These are phyloP conservation scores for Aphelenchoides bicaudatus DNA, from an alignment of 2,888 invertebrate species.

Conservation along the genomic window DNA sequence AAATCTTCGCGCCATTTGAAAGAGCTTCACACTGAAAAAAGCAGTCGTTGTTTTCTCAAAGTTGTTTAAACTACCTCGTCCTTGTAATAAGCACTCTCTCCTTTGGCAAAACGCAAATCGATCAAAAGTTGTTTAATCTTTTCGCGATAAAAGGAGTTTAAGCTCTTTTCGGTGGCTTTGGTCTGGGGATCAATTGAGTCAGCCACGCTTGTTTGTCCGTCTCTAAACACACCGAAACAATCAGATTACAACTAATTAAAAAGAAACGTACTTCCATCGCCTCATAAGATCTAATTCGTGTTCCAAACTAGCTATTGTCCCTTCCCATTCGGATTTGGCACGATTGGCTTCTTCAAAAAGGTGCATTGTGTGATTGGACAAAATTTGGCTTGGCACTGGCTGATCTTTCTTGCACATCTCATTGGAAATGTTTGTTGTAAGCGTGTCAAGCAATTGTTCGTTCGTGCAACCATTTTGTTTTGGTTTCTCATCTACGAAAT, in stretches of 20 bases:
- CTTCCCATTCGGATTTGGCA: slow-evolving; percentile 15
- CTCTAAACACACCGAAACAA: slow-evolving; percentile 5
- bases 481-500: background rate
- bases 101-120: slow-evolving; percentile 28
- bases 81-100: slow-evolving; percentile 39
- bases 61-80: slow-evolving; percentile 35
- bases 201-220: slow-evolving; percentile 15
- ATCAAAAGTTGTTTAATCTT: slow-evolving; percentile 14
- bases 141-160: slow-evolving; percentile 7
- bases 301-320: slow-evolving; percentile 6
- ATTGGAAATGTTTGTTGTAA: too few species aligned
- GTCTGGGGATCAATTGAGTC: slow-evolving; percentile 7
- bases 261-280: background rate
- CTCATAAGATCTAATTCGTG: slow-evolving; percentile 14
- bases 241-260: background rate
- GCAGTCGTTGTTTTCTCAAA: background rate
- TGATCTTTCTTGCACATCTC: too few species aligned
- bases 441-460: too few species aligned
- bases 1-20: background rate
- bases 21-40: slow-evolving; percentile 13
- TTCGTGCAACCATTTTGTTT: too few species aligned
- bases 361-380: too few species aligned
- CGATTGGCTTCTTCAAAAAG: background rate
- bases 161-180: background rate
- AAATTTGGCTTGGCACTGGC: too few species aligned